phyloP scores from a whole-genome alignment of 2,113 vertebrate genomes.

The Brachyistius frenatus region DNA sequence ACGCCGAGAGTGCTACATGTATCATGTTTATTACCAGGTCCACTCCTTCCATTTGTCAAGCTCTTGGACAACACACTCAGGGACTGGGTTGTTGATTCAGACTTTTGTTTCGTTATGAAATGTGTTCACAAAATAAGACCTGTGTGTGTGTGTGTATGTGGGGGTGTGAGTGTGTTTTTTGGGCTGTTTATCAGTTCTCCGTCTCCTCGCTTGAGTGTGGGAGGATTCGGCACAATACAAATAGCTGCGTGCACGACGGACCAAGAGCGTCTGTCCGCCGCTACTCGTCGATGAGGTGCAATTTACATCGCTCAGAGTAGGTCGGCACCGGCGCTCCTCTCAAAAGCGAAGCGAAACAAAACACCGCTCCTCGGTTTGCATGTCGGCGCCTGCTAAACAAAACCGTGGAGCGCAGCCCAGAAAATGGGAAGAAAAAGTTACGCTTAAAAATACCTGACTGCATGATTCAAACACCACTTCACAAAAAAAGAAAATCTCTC shows the following conservation, averaged over 20 bases:
- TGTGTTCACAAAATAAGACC: slow-evolving; percentile 51
- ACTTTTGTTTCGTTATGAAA: slow-evolving; percentile 45
- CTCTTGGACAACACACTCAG: slow-evolving; percentile 56
- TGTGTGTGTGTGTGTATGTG: slow-evolving; percentile 13
- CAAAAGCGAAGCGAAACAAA: slow-evolving; percentile 14
- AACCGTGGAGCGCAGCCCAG: slow-evolving; percentile 6
- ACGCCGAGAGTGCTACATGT: slow-evolving; percentile 38
- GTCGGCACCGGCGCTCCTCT: background rate
- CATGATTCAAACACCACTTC: slow-evolving; percentile 20
- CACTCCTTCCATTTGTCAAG: slow-evolving; percentile 63
- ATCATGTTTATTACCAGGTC: slow-evolving; percentile 37
- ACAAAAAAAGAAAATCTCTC: background rate
- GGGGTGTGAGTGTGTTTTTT: slow-evolving; percentile 31
- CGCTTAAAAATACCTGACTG: slow-evolving; percentile 26
- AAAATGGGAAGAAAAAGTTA: slow-evolving; percentile 19
- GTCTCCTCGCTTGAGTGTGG: slow-evolving; percentile 33
- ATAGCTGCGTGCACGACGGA: slow-evolving; percentile 10
- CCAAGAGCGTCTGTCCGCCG: slow-evolving; percentile 27
- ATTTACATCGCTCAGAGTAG: slow-evolving; percentile 28
- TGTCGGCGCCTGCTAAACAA: slow-evolving; percentile 19
- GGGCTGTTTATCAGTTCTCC: slow-evolving; percentile 17
- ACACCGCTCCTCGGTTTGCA: background rate
- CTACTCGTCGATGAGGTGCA: slow-evolving; percentile 38
- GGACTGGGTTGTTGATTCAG: slow-evolving; percentile 53
- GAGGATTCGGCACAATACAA: slow-evolving; percentile 47